Evolutionary conservation across 2,888 invertebrate genomes (phyloP).

Genomic region (Parnassius glacialis): DNA sequence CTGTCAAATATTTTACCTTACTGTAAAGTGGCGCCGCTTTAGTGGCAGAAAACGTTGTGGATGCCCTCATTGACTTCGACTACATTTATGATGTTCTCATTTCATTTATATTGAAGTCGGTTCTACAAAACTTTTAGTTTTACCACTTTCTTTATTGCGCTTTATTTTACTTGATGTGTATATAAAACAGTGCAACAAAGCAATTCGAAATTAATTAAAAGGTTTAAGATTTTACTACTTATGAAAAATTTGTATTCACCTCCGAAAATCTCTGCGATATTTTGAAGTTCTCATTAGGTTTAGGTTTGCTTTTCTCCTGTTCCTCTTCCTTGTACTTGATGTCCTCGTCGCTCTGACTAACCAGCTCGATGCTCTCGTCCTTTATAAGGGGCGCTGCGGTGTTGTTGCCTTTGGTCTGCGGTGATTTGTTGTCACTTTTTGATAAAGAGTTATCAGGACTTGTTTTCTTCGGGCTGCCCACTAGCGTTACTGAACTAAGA

Average conservation of each 20-base stretch:
- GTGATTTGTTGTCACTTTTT: conserved; percentile 45
- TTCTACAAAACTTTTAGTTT: too few species aligned
- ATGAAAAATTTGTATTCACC: conserved; percentile 38
- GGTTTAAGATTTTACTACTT: too few species aligned
- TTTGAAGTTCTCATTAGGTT: conserved; percentile 69
- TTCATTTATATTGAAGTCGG: too few species aligned
- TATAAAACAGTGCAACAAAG: too few species aligned
- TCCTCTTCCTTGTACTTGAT: conserved; percentile 71
- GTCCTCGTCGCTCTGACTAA: conserved; percentile 72
- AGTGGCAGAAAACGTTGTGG: too few species aligned
- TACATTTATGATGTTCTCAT: too few species aligned
- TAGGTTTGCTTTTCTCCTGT: conserved; percentile 62
- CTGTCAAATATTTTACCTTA: too few species aligned
- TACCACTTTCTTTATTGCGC: too few species aligned
- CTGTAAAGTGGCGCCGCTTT: too few species aligned
- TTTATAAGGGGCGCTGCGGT: conserved; percentile 56
- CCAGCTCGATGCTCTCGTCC: conserved; percentile 71
- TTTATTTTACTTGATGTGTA: too few species aligned
- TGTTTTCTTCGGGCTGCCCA: conserved; percentile 79
- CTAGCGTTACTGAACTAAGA: conserved; percentile 86
- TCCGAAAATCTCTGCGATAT: conserved; percentile 73
- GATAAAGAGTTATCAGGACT: conserved; percentile 54
- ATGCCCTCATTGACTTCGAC: too few species aligned
- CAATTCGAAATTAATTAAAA: too few species aligned
- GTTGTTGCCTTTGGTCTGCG: conserved; percentile 60